Evolutionary conservation across 1,140 invertebrate species (phyloP).

Genomic region (Phymorhynchus buccinoides): DNA sequence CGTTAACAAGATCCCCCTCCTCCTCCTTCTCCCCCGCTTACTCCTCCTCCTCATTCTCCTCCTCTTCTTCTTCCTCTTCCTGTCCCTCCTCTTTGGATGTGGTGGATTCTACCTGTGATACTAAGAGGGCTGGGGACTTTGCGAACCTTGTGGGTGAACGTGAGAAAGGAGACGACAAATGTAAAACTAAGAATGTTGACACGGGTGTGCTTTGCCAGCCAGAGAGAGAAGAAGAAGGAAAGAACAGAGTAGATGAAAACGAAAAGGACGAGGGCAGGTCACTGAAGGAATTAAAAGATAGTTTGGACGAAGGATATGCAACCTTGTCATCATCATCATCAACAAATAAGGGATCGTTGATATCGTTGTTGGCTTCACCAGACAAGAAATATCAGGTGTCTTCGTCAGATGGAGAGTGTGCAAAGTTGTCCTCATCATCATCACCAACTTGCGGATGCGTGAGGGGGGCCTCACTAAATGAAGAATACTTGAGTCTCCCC

Average conservation of each 20-base stretch:
- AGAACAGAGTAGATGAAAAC: background rate
- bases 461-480: background rate
- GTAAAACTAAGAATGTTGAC: background rate
- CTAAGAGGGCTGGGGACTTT: no score
- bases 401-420: no score
- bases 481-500: no score
- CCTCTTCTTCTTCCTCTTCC: background rate
- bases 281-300: no score
- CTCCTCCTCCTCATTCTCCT: background rate
- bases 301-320: background rate
- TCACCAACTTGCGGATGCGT: background rate
- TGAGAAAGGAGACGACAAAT: background rate
- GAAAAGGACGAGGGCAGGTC: background rate
- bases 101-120: background rate
- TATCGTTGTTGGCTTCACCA: no score
- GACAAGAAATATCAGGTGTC: no score
- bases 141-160: no score
- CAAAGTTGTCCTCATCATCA: no score
- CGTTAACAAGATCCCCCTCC: no score
- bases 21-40: background rate
- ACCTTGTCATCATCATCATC: no score
- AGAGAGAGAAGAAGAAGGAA: background rate
- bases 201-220: background rate
- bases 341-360: no score
- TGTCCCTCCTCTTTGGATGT: background rate